Evolutionary conservation across 2,888 invertebrate genomes (phyloP), one percentile per base, ranked within the genome.

Genomic region (Megastigmus dorsalis): DNA sequence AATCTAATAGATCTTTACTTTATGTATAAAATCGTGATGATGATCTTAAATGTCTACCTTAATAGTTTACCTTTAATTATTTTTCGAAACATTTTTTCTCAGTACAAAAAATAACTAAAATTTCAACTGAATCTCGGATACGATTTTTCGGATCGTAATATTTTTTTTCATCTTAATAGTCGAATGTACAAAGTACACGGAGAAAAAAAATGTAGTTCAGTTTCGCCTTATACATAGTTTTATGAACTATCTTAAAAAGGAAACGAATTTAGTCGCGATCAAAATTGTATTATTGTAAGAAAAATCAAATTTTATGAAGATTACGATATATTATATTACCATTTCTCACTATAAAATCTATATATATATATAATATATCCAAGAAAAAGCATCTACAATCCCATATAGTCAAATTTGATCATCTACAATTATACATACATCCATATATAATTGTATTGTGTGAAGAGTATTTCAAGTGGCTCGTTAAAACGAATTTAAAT

Each of bases 231-330:
- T 10, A 9, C 7, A 43, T 1, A 57, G 23, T 23, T 41, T 23
- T 41, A 45, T 30, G 9, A 18, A 18, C 33, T 60, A 45, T 30
- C n/a, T 3, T 62, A 33, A 10, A 15, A 65, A 52, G 10, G 5
- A 38, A 52, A 26, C 13, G 3, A 20, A 9, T 33, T 6, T 38
- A 15, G 10, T 36, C 36, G 10, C 10, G n/a, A 20, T 30, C 28
- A 41, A 55, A 55, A 26, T 66, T 28, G n/a, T 41, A 54, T 50
- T 50, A 15, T 38, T 52, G 9, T 5, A 23, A 33, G 7, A 20
- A 28, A 33, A 66, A 66, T n/a, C 30, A 65, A 65, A 65, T 23
- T 62, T 28, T 38, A n/a, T 38, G 41, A 54, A 66, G n/a, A 30
- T 55, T 55, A 26, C 38, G 38, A n/a, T 41, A n/a, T n/a, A 10